These are phyloP conservation scores for Strongylocentrotus purpuratus DNA, from an alignment of 35 echinoderm and acorn worm genomes.

Conservation along the genomic window DNA sequence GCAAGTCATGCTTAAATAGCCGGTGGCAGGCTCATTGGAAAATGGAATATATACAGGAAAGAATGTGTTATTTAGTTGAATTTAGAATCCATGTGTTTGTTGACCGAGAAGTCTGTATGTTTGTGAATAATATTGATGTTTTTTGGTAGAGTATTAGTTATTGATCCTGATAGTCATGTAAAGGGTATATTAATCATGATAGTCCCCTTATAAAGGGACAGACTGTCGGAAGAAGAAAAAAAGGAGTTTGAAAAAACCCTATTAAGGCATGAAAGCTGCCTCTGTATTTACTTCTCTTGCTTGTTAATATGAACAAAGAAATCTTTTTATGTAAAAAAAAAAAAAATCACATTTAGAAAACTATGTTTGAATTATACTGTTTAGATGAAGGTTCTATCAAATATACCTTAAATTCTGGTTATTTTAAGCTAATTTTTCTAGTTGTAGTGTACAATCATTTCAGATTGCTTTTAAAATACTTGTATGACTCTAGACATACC, in stretches of 20 bases:
- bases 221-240: neutral
- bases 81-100: slow-evolving; percentile 5
- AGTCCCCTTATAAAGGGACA: neutral
- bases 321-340: too few species aligned
- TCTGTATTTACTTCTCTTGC: neutral
- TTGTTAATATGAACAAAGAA: neutral
- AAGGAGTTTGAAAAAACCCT: neutral
- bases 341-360: neutral
- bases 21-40: neutral
- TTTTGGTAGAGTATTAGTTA: neutral
- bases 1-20: neutral
- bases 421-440: neutral
- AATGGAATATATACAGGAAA: neutral
- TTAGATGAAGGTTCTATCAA: neutral
- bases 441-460: too few species aligned
- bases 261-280: neutral
- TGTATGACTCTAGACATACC: too few species aligned
- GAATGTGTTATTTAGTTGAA: neutral
- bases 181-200: neutral
- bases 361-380: neutral
- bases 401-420: neutral
- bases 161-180: neutral
- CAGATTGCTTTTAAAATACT: too few species aligned
- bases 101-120: neutral
- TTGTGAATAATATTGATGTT: slow-evolving; percentile 19